Conservation (phyloP, 2,888 invertebrate species). For the Eustalomyia histrio region DNA sequence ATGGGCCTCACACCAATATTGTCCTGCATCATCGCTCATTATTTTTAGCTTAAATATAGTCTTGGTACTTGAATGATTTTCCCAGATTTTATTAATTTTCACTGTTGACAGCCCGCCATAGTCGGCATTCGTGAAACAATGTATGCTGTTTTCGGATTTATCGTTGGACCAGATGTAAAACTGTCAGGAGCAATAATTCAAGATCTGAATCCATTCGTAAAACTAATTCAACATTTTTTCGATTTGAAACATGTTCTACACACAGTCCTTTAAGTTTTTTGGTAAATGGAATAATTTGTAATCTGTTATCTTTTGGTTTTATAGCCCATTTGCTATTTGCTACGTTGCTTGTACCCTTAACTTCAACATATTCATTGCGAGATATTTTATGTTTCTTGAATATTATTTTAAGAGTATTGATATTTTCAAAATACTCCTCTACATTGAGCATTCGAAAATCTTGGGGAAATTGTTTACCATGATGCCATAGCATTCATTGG, state of each 20-base stretch:
- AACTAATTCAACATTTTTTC: conserved; percentile 68
- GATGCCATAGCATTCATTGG: conserved; percentile 73
- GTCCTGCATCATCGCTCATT: conserved; percentile 81
- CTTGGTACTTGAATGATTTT: conserved; percentile 70
- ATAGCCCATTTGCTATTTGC: conserved; percentile 64
- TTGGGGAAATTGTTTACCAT: conserved; percentile 62
- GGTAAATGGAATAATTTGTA: conserved; percentile 18
- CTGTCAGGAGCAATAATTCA: conserved; percentile 78
- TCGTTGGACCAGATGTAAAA: conserved; percentile 81
- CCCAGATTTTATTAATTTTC: conserved; percentile 78
- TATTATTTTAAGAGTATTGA: conserved; percentile 66
- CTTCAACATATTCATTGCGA: conserved; percentile 61
- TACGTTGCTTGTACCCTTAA: conserved; percentile 57
- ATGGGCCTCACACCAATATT: conserved; percentile 85
- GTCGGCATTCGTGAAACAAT: conserved; percentile 83
- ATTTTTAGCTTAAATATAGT: conserved; percentile 81
- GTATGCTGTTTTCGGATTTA: conserved; percentile 80
- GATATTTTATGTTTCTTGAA: conserved; percentile 63
- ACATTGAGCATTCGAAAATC: conserved; percentile 63
- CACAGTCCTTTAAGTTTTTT: conserved; percentile 60
- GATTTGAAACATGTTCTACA: conserved; percentile 56
- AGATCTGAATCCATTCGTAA: conserved; percentile 67
- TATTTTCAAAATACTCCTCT: conserved; percentile 69
- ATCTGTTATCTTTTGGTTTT: conserved; percentile 66
- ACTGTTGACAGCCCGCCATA: conserved; percentile 81